These are phyloP conservation scores for Synaphobranchus kaupii DNA, from an alignment of 2,797 vertebrate genomes.

Conservation along the genomic window DNA sequence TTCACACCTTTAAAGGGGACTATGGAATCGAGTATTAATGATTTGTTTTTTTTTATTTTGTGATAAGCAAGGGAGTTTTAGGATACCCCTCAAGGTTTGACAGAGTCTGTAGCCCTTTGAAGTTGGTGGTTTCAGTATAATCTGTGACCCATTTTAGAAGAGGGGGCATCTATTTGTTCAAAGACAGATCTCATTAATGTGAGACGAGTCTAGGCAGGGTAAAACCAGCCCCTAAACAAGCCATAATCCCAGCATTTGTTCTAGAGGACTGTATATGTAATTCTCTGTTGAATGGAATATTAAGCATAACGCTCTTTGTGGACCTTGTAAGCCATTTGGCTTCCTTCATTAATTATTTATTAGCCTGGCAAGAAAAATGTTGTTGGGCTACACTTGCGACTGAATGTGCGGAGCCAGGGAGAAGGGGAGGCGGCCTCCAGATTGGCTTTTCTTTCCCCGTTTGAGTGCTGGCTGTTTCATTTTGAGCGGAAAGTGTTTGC, in stretches of 20 bases:
- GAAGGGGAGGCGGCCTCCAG: conserved; percentile 43
- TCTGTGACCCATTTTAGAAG: conserved; percentile 69
- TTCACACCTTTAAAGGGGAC: background rate
- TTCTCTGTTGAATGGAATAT: conserved; percentile 79
- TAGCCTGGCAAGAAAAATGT: conserved; percentile 73
- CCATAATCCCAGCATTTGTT: conserved; percentile 78
- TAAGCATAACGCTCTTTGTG: conserved; percentile 74
- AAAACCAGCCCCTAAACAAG: conserved; percentile 61
- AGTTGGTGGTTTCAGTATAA: conserved; percentile 74
- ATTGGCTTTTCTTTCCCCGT: conserved; percentile 53
- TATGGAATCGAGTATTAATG: background rate
- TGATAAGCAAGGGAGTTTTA: conserved; percentile 20
- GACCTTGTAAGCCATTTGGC: conserved; percentile 78
- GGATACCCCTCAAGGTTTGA: conserved; percentile 65
- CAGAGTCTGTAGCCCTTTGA: conserved; percentile 69
- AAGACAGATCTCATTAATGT: conserved; percentile 70
- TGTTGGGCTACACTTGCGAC: conserved; percentile 73
- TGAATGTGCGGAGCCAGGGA: conserved; percentile 60
- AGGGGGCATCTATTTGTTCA: conserved; percentile 50
- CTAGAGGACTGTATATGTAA: conserved; percentile 75
- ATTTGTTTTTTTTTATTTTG: conserved; percentile 3
- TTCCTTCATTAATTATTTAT: conserved; percentile 79
- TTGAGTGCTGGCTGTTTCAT: conserved; percentile 54
- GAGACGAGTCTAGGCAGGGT: conserved; percentile 61
- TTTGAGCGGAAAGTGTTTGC: conserved; percentile 60